Percentiles rank a stretch among this genome's conserved stretches.
Conservation (phyloP, 2,888 invertebrate species). For the Tetragonula carbonaria region DNA sequence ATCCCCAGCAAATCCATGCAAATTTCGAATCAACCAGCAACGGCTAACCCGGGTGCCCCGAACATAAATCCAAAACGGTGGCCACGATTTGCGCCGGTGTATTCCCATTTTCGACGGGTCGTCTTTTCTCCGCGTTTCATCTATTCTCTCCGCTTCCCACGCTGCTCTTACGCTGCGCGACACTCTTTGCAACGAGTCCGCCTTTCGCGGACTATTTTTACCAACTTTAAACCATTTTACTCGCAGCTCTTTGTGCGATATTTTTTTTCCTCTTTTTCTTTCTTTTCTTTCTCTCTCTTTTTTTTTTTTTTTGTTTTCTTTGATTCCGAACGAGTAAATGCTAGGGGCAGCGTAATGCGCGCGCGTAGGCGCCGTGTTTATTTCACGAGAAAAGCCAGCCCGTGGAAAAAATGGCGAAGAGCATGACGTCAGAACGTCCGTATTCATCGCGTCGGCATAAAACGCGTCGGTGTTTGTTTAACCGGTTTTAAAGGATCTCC, state of each 20-base stretch:
- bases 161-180: constrained; percentile 26
- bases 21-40: constrained; percentile 31
- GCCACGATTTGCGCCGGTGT: constrained; percentile 59
- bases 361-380: constrained; percentile 37
- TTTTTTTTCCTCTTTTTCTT: constrained; percentile 16
- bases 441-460: constrained; percentile 47
- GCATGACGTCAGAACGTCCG: constrained; percentile 47
- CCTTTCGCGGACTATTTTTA: constrained; percentile 22
- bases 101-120: constrained; percentile 67
- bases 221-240: constrained; percentile 56
- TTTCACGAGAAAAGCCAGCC: constrained; percentile 29
- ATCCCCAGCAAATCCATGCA: constrained; percentile 1
- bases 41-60: not conserved
- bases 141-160: constrained; percentile 23
- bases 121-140: constrained; percentile 47
- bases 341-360: constrained; percentile 39
- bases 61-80: constrained; percentile 12
- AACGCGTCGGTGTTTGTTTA: constrained; percentile 40
- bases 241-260: constrained; percentile 41
- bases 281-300: constrained; percentile 6
- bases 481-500: constrained; percentile 41
- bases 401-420: constrained; percentile 26
- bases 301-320: constrained; percentile 19
- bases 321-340: constrained; percentile 45
- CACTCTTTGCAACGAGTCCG: constrained; percentile 28